phyloP scores from a whole-genome alignment of 2,797 vertebrate genomes.

The Sus cebifrons region DNA sequence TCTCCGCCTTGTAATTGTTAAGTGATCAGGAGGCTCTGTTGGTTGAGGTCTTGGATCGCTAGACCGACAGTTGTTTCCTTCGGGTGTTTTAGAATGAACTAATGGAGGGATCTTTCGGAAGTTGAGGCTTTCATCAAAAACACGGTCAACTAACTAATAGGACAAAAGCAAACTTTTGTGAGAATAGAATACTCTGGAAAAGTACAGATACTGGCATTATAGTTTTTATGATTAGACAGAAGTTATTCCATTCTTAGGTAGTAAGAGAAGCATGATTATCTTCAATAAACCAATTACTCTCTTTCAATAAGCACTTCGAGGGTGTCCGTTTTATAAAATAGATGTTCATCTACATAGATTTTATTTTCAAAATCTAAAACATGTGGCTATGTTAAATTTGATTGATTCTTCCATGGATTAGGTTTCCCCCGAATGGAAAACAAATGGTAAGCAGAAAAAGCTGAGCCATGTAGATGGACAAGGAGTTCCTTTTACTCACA shows the following conservation, averaged over 20 bases:
- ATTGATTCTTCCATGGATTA: conserved; percentile 44
- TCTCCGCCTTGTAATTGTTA: conserved; percentile 95
- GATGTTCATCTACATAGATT: conserved; percentile 57
- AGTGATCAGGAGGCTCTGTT: conserved; percentile 94
- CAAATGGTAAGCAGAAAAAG: conserved; percentile 50
- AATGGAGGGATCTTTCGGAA: conserved; percentile 98
- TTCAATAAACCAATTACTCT: conserved; percentile 81
- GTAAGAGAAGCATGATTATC: conserved; percentile 69
- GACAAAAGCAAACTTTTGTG: conserved; percentile 81
- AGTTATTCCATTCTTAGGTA: conserved; percentile 82
- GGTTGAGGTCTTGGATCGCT: conserved; percentile 94
- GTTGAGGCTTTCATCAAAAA: conserved; percentile 99
- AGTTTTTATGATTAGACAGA: conserved; percentile 74
- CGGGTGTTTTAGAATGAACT: conserved; percentile 94
- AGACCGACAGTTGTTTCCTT: conserved; percentile 93
- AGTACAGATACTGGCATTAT: conserved; percentile 64
- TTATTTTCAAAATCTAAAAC: conserved; percentile 66
- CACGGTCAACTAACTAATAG: conserved; percentile 97
- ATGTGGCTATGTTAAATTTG: conserved; percentile 62
- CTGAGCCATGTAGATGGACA: conserved; percentile 68
- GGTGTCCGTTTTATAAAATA: conserved; percentile 59
- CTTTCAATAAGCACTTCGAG: conserved; percentile 68
- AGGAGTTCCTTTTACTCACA: conserved; percentile 75
- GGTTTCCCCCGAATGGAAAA: conserved; percentile 69
- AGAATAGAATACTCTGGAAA: conserved; percentile 80